Conservation (phyloP, 2,797 vertebrate genomes). For the Spondyliosoma cantharus region DNA sequence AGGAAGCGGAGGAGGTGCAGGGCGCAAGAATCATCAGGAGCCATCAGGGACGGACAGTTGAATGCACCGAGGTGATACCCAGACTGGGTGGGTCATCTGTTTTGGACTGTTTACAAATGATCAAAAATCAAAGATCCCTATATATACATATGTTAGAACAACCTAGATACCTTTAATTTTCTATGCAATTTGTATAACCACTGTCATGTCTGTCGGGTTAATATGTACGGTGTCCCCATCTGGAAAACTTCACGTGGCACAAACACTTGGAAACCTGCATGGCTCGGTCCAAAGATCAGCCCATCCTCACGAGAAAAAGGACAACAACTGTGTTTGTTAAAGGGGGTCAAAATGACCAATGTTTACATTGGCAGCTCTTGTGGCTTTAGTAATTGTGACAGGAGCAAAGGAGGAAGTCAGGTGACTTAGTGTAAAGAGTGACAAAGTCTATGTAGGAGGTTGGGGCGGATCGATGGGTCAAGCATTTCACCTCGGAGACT, state of each 20-base stretch:
- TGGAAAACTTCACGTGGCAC: not conserved
- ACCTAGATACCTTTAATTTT: not conserved
- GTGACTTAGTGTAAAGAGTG: too few species aligned
- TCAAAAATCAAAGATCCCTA: not conserved
- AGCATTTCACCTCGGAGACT: too few species aligned
- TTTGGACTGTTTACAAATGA: not conserved
- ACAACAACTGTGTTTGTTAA: too few species aligned
- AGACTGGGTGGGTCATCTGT: not conserved
- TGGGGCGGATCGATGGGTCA: too few species aligned
- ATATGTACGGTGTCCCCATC: not conserved
- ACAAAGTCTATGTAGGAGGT: too few species aligned
- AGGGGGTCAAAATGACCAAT: too few species aligned
- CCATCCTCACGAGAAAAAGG: too few species aligned
- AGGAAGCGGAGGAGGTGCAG: conserved; percentile 39
- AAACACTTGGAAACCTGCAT: not conserved
- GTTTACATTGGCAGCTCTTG: too few species aligned
- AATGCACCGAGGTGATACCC: not conserved
- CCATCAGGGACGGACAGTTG: not conserved
- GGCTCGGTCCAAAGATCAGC: too few species aligned
- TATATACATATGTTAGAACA: not conserved
- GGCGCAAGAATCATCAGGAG: not conserved
- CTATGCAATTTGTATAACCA: not conserved
- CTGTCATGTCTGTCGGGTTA: not conserved
- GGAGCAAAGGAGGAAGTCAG: too few species aligned
- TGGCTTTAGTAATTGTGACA: too few species aligned